Evolutionary conservation across 1,140 invertebrate species (phyloP).

Genomic region (Stegodyphus mimosarum): DNA sequence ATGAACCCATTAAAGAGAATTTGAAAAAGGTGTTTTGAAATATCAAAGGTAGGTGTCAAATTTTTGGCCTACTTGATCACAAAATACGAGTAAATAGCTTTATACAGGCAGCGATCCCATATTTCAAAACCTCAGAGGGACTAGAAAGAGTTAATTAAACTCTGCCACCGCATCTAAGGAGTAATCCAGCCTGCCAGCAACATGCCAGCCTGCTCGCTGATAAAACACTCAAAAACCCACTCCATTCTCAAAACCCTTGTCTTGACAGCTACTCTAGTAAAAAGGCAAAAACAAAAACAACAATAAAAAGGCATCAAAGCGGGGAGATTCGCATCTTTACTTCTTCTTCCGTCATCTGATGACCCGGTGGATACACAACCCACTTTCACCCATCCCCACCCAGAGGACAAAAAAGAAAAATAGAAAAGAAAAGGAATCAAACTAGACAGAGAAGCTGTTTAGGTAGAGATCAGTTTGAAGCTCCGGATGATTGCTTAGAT

Average conservation of each 20-base stretch:
- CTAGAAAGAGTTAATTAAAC: too few relatives aligned
- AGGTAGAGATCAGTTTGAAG: conserved; percentile 46
- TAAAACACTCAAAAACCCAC: conserved; percentile 12
- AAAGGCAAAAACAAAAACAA: background rate
- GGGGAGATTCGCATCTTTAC: conserved; percentile 22
- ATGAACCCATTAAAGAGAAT: too few relatives aligned
- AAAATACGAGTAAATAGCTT: too few relatives aligned
- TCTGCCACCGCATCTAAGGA: background rate
- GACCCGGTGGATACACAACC: conserved; percentile 37
- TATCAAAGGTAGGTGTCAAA: too few relatives aligned
- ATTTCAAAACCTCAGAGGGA: too few relatives aligned
- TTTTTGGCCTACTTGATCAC: too few relatives aligned
- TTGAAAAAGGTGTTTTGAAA: too few relatives aligned
- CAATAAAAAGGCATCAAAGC: background rate
- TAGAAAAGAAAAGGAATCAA: conserved; percentile 13
- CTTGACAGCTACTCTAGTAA: background rate
- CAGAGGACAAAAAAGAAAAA: conserved; percentile 5
- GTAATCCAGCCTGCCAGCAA: background rate
- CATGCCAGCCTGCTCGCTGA: background rate
- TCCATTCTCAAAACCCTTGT: background rate
- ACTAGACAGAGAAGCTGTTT: conserved; percentile 27
- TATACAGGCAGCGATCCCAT: too few relatives aligned
- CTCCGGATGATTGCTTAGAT: conserved; percentile 35
- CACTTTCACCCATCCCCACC: background rate
- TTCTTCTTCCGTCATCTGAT: conserved; percentile 20